Base-by-base conservation (phyloP, 64 coral and sea anemone species). In the Stichodactyla helianthus region DNA sequence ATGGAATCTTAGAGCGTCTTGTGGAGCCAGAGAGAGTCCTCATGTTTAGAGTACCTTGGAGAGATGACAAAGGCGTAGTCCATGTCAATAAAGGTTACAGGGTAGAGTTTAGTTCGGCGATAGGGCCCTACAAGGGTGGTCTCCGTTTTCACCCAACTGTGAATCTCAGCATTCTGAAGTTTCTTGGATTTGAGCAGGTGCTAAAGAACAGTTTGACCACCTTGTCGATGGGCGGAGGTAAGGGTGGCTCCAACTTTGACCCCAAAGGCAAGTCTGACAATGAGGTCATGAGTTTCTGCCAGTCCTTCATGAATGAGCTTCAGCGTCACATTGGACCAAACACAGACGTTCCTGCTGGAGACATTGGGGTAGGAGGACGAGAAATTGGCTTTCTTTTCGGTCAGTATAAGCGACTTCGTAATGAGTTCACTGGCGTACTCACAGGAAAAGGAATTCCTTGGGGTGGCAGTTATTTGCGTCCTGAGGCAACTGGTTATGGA, bases 201-300 rank as follows among this genome's bases (percentile, higher is more conserved):
- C 82, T 96, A 18, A 96, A 96, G 85, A 96, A 96, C 85, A 96
- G 94, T 54, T 84, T 96, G 4, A 96, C 94, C 20, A 96, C 94
- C 52, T 87, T 96, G 5, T 91, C 94, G 4, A 96, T 96, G 94
- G 94, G 94, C 4, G 94, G 94, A 20, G 94, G 88, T 7, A 96
- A 96, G 17, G 94, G 94, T 56, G 94, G 94, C 7, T 95, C 94
- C 10, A 89, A 96, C 86, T 96, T 96, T 53, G 94, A 96, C 51
- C 94, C 94, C 27, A 96, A 96, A 52, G 94, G 94, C 16, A 96
- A 96, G 88, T 87, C 94, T 20, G 94, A 96, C 85, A 96, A 17
- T 70, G 94, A 96, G 20, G 94, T 96, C 68, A 96, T 96, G 94
- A 96, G 71, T 59, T 96, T 96, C 88, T 96, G 94, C 55, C 94